Conservation (phyloP, 2,797 vertebrate species). For the Triplophysa yarkandensis region DNA sequence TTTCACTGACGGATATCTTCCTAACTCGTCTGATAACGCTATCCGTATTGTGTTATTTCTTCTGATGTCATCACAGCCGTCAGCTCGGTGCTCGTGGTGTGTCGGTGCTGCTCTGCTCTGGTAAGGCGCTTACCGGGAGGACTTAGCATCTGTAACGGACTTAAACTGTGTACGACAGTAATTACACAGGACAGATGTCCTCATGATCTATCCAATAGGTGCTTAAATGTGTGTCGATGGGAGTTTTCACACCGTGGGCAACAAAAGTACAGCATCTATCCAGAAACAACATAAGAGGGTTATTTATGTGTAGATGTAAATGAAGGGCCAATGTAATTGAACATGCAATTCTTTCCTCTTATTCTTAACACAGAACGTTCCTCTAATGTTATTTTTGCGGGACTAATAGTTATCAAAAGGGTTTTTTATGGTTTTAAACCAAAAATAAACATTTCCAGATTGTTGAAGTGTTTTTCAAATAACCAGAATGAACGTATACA, state of each 20-base stretch:
- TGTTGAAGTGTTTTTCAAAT: too few species aligned
- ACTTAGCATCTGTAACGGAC: conserved; percentile 79
- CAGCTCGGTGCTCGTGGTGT: conserved; percentile 13
- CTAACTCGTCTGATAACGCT: conserved; percentile 18
- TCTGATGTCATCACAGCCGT: conserved; percentile 26
- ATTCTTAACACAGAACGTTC: too few species aligned
- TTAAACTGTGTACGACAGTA: conserved; percentile 75
- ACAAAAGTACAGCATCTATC: conserved; percentile 1
- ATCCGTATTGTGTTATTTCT: conserved; percentile 28
- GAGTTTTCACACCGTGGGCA: background rate
- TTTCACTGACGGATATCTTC: conserved; percentile 8
- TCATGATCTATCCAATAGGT: conserved; percentile 62
- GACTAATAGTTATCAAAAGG: too few species aligned
- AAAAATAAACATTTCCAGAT: too few species aligned
- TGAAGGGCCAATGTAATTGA: too few species aligned
- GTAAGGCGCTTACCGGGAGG: conserved; percentile 70
- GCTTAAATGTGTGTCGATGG: conserved; percentile 24
- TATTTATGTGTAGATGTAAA: conserved; percentile 4
- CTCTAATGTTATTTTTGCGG: too few species aligned
- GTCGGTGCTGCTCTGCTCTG: conserved; percentile 59
- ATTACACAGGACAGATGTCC: conserved; percentile 76
- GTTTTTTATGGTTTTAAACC: too few species aligned
- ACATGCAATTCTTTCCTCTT: too few species aligned
- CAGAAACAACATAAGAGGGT: background rate
- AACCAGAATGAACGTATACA: too few species aligned